phyloP scores from a whole-genome alignment of 53 echinoderm and acorn worm species.

The Zoroaster sp. region DNA sequence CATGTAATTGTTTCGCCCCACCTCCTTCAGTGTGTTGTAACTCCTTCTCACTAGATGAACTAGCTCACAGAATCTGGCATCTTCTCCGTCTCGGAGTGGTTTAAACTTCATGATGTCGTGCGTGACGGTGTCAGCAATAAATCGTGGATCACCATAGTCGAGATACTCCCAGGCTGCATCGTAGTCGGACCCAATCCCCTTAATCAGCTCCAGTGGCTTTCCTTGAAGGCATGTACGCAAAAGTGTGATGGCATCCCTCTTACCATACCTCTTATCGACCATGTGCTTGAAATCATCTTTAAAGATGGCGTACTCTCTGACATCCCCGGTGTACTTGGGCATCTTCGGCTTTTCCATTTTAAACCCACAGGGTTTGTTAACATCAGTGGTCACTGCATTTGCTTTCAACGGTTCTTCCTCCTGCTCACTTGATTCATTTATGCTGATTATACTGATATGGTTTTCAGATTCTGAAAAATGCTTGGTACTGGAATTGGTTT shows the following conservation, averaged over 20 bases:
- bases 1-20: slow-evolving; percentile 49
- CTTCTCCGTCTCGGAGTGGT: slow-evolving; percentile 56
- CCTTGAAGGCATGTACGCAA: slow-evolving; percentile 58
- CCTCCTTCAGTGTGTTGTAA: slow-evolving; percentile 65
- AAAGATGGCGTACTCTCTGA: neutral
- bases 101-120: slow-evolving; percentile 58
- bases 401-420: neutral
- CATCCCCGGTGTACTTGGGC: slow-evolving; percentile 2
- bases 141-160: slow-evolving; percentile 63
- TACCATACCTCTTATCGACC: slow-evolving; percentile 25
- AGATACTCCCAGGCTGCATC: slow-evolving; percentile 65
- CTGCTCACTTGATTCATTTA: neutral
- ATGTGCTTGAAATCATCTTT: slow-evolving; percentile 54
- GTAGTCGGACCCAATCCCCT: slow-evolving; percentile 55
- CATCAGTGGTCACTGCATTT: neutral
- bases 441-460: neutral
- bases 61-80: slow-evolving; percentile 67
- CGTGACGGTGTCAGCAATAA: slow-evolving; percentile 62
- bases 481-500: neutral
- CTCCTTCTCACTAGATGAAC: slow-evolving; percentile 64
- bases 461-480: neutral
- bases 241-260: slow-evolving; percentile 59
- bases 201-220: slow-evolving; percentile 56
- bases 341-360: slow-evolving; percentile 16
- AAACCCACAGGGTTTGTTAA: neutral